These are phyloP conservation scores for Drosophila robusta DNA, from an alignment of 2,888 invertebrate genomes.

Conservation along the genomic window DNA sequence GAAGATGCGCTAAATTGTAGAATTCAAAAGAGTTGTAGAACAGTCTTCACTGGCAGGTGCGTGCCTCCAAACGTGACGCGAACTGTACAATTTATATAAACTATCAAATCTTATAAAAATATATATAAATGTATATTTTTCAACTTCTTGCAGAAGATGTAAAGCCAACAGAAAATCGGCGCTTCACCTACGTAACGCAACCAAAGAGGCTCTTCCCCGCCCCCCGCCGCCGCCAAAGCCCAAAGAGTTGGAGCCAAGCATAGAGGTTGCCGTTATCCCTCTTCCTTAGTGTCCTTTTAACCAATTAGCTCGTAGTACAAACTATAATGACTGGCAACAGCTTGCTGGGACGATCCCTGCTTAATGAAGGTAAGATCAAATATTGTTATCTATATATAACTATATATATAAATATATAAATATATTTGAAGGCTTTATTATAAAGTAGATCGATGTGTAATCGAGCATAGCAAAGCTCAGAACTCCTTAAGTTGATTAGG, in stretches of 20 bases:
- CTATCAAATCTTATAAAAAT: neutral
- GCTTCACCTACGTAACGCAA: constrained; percentile 56
- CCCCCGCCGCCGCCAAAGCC: constrained; percentile 1
- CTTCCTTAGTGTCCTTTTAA: constrained; percentile 3
- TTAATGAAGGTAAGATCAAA: constrained; percentile 68
- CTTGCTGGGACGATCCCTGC: constrained; percentile 70
- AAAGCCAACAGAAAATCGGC: constrained; percentile 45
- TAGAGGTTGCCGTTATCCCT: neutral
- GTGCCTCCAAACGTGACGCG: neutral
- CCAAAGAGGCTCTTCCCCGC: constrained; percentile 62
- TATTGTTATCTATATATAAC: too few species aligned
- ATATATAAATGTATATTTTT: neutral
- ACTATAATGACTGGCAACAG: constrained; percentile 75
- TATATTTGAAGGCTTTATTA: too few species aligned
- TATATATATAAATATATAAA: too few species aligned
- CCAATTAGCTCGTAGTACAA: constrained; percentile 6
- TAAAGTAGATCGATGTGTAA: too few species aligned
- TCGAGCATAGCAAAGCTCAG: too few species aligned
- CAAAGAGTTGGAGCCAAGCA: constrained; percentile 13
- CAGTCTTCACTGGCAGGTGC: neutral
- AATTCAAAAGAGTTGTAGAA: constrained; percentile 5
- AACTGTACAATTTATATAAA: neutral
- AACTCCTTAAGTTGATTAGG: too few species aligned
- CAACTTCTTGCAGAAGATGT: constrained; percentile 74
- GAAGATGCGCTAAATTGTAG: constrained; percentile 8